Conservation (phyloP, 92 coral and sea anemone species). For the Isaurus tuberculatus region DNA sequence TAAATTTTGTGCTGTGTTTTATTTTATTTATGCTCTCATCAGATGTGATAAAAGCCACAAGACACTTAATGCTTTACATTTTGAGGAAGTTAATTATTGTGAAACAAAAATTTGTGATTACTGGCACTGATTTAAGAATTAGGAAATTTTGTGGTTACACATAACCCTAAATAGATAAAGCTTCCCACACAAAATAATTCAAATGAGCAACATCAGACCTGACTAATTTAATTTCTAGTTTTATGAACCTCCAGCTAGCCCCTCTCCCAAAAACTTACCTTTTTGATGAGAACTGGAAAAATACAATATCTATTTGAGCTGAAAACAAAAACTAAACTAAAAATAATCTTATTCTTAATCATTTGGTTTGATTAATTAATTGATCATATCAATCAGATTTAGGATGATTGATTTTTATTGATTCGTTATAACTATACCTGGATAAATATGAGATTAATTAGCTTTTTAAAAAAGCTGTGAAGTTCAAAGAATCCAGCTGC, state of each 20-base stretch:
- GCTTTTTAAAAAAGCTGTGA: neutral
- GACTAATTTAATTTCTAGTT: neutral
- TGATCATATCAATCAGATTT: neutral
- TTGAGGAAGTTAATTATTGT: neutral
- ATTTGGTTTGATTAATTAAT: too few relatives aligned
- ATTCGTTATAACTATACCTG: neutral
- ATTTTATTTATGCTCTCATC: neutral
- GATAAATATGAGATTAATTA: neutral
- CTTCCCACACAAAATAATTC: slow-evolving; percentile 5
- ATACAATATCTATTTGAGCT: neutral
- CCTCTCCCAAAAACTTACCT: neutral
- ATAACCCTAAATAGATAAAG: neutral
- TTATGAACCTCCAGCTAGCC: neutral
- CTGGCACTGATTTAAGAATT: neutral
- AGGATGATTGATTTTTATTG: neutral
- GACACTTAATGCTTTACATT: neutral
- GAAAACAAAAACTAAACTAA: neutral
- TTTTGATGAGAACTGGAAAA: neutral
- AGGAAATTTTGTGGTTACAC: slow-evolving; percentile 7
- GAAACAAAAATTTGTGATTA: slow-evolving; percentile 5
- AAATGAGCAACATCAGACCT: neutral
- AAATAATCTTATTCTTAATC: neutral
- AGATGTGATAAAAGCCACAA: neutral
- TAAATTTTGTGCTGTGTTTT: neutral
- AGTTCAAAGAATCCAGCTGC: slow-evolving; percentile 2